Evolutionary conservation across 2,888 invertebrate species (phyloP), one percentile per base, ranked within the genome.

Genomic region (Dasysyrphus tricinctus): DNA sequence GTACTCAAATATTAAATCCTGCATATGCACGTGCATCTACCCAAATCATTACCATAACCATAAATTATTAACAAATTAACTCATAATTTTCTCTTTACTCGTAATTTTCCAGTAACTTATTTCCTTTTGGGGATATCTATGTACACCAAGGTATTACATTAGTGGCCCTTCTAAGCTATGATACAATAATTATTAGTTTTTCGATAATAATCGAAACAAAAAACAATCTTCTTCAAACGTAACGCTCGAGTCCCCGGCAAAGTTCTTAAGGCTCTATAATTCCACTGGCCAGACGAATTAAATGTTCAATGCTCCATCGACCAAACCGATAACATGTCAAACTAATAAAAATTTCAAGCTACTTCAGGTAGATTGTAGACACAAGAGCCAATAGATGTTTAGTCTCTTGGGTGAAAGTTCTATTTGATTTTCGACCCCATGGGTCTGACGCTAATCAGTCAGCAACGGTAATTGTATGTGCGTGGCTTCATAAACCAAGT

Each of bases 401-500:
- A 19, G 37, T 47, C 56, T 83, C 69, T 56, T 47, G 9, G 80
- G 69, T 72, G 57, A 57, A 65, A 54, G 61, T 79, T 79, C 56
- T 72, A 57, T 74, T 75, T 80, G 70, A 80, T 80, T 75, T 70
- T 59, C 59, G 80, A 76, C 75, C 80, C 70, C 84, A 72, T 42
- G 37, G 56, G 65, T 49, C 19, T 56, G 32, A 57, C 39, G 51
- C 69, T 80, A 80, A 85, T 85, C 80, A 84, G 65, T 67, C 72
- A 75, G 34, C 65, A 47, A 44, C 32, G 61, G 54, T 85, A 80
- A 80, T 85, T 80, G 63, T 47, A 19, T 56, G 69, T 85, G 84
- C 84, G 82, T 80, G 73, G 51, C 56, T 47, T 19, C 19, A 51
- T 54, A 24, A 24, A 70, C 9, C n/a, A 67, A 54, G 65, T 57